These are phyloP conservation scores for Smithornis capensis DNA, from an alignment of 2,113 vertebrate species.

Conservation along the genomic window DNA sequence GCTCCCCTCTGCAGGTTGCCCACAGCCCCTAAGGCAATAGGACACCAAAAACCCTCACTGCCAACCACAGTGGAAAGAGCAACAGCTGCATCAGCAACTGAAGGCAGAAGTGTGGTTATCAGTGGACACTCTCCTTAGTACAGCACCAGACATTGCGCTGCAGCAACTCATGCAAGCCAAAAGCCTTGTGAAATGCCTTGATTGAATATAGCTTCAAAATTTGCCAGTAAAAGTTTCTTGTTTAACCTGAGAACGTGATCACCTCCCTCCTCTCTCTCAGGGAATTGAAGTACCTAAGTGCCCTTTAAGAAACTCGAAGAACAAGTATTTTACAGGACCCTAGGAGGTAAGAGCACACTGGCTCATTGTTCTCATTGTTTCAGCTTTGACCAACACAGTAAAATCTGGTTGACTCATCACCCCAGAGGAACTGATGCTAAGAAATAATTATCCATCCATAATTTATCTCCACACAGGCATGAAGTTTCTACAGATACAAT, in stretches of 20 bases:
- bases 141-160: fast-evolving
- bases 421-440: background rate
- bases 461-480: background rate
- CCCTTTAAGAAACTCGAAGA: background rate
- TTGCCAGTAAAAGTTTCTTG: background rate
- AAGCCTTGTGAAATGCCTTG: background rate
- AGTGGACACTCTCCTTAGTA: background rate
- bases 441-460: background rate
- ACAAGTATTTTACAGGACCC: background rate
- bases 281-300: background rate
- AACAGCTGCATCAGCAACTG: background rate
- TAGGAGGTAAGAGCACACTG: background rate
- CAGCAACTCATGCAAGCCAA: background rate
- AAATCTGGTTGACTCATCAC: background rate
- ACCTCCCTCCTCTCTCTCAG: no score
- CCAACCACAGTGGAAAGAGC: background rate
- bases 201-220: background rate
- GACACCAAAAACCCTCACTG: fast-evolving
- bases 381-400: background rate
- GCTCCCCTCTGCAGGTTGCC: background rate
- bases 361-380: background rate
- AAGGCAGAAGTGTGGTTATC: background rate
- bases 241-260: background rate
- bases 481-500: background rate
- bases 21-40: background rate